Percentiles rank a stretch among this genome's conserved stretches.
phyloP scores from a whole-genome alignment of 2,797 vertebrate genomes.

The Arnoldichthys spilopterus region DNA sequence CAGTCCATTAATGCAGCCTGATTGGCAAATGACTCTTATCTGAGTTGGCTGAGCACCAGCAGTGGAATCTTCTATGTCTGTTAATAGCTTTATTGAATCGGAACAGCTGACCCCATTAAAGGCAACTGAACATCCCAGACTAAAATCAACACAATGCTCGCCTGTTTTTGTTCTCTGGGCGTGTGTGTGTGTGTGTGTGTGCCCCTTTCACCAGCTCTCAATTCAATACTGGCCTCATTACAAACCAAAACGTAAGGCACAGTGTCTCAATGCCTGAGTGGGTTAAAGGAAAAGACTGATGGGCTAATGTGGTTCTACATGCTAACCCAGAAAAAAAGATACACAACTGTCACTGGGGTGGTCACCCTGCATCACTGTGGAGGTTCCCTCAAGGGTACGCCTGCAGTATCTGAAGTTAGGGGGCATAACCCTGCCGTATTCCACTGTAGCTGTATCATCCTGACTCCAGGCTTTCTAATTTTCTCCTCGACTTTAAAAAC shows the following conservation, averaged over 20 bases:
- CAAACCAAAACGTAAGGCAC: constrained; percentile 58
- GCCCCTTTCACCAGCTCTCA: constrained; percentile 58
- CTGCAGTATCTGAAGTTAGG: too few relatives aligned
- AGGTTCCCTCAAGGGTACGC: too few relatives aligned
- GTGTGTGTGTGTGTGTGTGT: constrained; percentile 34
- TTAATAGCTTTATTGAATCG: constrained; percentile 77
- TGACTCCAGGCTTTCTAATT: too few relatives aligned
- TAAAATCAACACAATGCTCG: constrained; percentile 71
- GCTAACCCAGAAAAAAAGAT: too few relatives aligned
- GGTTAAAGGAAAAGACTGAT: not conserved
- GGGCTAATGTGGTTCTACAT: too few relatives aligned
- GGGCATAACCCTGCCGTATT: too few relatives aligned
- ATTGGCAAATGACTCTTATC: constrained; percentile 54
- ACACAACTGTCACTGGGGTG: too few relatives aligned
- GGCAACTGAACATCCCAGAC: constrained; percentile 74
- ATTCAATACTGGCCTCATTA: constrained; percentile 55
- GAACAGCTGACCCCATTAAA: constrained; percentile 77
- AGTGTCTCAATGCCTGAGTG: constrained; percentile 22
- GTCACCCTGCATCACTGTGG: too few relatives aligned
- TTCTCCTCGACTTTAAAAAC: too few relatives aligned
- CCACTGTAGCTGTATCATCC: too few relatives aligned
- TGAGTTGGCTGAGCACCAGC: constrained; percentile 44
- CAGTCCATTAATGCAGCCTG: constrained; percentile 58
- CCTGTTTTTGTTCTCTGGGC: constrained; percentile 62
- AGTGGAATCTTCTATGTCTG: constrained; percentile 67